phyloP scores from a whole-genome alignment of 2,797 vertebrate species.

The Clarias fuscus region DNA sequence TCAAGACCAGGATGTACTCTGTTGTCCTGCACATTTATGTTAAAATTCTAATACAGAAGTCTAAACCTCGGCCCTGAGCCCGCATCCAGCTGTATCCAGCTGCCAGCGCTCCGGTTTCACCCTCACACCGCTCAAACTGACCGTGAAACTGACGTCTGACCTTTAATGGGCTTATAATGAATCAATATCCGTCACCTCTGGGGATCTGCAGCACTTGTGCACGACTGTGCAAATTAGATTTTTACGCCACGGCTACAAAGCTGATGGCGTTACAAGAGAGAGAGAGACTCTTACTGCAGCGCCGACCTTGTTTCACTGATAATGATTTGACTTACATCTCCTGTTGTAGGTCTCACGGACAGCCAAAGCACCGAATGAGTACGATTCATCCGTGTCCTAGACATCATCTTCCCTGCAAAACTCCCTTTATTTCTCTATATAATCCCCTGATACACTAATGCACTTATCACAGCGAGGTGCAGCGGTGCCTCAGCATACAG shows the following conservation, averaged over 20 bases:
- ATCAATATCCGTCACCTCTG: slow-evolving; percentile 63
- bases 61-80: neutral
- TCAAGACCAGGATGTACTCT: neutral
- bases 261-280: slow-evolving; percentile 10
- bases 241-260: slow-evolving; percentile 14
- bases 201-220: slow-evolving; percentile 37
- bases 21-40: neutral
- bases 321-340: neutral
- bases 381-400: no score
- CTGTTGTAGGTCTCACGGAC: neutral
- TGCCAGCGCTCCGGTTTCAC: slow-evolving; percentile 33
- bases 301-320: neutral
- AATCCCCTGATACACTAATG: no score
- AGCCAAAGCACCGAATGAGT: no score
- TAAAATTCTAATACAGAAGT: neutral
- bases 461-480: no score
- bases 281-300: neutral
- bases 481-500: no score
- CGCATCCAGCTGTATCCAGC: slow-evolving; percentile 16
- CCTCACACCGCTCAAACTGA: slow-evolving; percentile 5
- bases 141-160: slow-evolving; percentile 64
- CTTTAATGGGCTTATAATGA: slow-evolving; percentile 67
- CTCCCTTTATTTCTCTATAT: no score
- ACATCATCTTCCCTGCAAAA: no score
- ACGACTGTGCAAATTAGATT: slow-evolving; percentile 34